Conservation (phyloP, 2,888 invertebrate species). For the Lasioglossum lativentre region DNA sequence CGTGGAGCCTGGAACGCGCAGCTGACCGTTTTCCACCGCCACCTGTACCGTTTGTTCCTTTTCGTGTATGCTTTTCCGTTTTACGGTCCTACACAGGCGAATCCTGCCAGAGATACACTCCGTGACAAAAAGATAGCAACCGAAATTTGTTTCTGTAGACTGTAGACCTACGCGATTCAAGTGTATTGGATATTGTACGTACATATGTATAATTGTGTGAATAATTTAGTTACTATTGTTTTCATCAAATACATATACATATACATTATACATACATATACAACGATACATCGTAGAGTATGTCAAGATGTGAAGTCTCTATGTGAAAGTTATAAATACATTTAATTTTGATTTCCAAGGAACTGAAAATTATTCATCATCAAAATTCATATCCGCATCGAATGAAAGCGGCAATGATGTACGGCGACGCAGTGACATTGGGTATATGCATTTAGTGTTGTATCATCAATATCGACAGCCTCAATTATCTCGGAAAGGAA, state of each 20-base stretch:
- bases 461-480: constrained; percentile 40
- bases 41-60: constrained; percentile 60
- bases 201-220: no score
- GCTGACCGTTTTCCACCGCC: constrained; percentile 67
- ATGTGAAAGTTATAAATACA: neutral
- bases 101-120: neutral
- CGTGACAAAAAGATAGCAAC: neutral
- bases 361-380: neutral
- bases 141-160: neutral
- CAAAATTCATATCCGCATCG: constrained; percentile 19
- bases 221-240: no score
- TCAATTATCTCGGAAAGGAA: constrained; percentile 44
- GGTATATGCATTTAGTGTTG: constrained; percentile 36
- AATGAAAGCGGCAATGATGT: neutral
- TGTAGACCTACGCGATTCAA: no score
- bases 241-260: no score
- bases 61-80: constrained; percentile 63
- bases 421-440: constrained; percentile 10
- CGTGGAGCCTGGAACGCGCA: constrained; percentile 49
- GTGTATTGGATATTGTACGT: no score
- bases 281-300: neutral
- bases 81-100: constrained; percentile 43
- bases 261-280: no score
- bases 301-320: neutral
- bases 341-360: neutral